Percentiles rank a stretch among this genome's conserved stretches.
Conservation (phyloP, 2,113 vertebrate genomes). For the Carollia perspicillata region DNA sequence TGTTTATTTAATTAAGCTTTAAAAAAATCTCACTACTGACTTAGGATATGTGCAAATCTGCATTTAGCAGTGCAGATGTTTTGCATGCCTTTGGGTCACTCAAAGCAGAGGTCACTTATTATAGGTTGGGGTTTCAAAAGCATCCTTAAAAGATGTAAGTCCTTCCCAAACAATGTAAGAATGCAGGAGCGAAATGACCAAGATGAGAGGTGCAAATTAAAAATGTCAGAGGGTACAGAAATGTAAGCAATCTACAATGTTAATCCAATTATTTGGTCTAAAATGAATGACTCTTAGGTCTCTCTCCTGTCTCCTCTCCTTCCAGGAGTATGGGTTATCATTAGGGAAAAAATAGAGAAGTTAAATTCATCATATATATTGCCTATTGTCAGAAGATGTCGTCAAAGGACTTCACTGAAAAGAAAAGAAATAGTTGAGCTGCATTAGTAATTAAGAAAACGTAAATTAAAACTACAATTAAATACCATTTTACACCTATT, state of each 20-base stretch:
- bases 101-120: background rate
- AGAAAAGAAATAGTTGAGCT: background rate
- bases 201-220: background rate
- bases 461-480: background rate
- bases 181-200: background rate
- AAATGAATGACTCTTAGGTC: background rate
- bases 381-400: background rate
- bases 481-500: background rate
- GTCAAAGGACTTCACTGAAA: background rate
- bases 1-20: background rate
- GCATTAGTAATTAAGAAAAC: background rate
- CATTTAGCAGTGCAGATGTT: background rate
- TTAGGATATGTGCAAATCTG: background rate
- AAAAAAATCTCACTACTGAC: background rate
- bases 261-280: background rate
- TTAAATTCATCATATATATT: background rate
- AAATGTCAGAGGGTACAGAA: slow-evolving; percentile 2
- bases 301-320: background rate
- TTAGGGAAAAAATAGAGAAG: slow-evolving; percentile 17
- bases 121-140: slow-evolving; percentile 2
- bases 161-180: background rate
- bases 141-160: background rate
- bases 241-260: background rate
- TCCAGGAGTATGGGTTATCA: background rate
- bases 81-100: background rate